Percentiles rank a stretch among this genome's conserved stretches.
phyloP scores from a whole-genome alignment of 2,113 vertebrate species.

The Periophthalmodon schlosseri region DNA sequence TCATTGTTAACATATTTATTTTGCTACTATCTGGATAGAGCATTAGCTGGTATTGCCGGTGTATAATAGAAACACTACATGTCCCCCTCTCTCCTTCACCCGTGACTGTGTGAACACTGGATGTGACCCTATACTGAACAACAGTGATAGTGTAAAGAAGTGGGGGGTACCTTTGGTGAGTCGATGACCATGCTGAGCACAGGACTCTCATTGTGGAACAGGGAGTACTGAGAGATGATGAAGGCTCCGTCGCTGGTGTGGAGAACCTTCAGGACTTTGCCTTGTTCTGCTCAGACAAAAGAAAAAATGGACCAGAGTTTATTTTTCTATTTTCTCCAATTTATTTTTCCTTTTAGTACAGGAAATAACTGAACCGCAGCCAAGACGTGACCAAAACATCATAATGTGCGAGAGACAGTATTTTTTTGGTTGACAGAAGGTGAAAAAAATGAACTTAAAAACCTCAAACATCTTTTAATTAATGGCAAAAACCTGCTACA shows the following conservation, averaged over 20 bases:
- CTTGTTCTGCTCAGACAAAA: conserved; percentile 71
- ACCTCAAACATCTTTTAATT: no score
- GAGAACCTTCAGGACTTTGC: conserved; percentile 82
- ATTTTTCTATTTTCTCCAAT: not conserved
- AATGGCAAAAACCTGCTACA: no score
- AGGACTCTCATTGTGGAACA: conserved; percentile 78
- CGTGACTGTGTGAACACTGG: not conserved
- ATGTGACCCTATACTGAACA: not conserved
- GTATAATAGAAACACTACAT: not conserved
- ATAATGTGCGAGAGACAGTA: no score
- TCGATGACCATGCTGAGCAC: conserved; percentile 80
- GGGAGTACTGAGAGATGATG: conserved; percentile 80
- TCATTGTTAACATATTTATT: not conserved
- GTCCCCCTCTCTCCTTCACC: not conserved
- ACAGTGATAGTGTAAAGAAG: not conserved
- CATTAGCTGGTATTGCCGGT: not conserved
- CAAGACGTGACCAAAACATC: no score
- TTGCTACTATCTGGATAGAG: not conserved
- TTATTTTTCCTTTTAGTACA: not conserved
- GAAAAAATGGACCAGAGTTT: not conserved
- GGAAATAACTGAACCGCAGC: no score
- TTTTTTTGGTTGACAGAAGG: no score
- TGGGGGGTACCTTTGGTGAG: conserved; percentile 66
- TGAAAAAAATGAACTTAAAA: no score
- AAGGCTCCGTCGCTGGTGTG: conserved; percentile 76